Evolutionary conservation across 2,888 invertebrate genomes (phyloP).

Genomic region (Auanema sp.): DNA sequence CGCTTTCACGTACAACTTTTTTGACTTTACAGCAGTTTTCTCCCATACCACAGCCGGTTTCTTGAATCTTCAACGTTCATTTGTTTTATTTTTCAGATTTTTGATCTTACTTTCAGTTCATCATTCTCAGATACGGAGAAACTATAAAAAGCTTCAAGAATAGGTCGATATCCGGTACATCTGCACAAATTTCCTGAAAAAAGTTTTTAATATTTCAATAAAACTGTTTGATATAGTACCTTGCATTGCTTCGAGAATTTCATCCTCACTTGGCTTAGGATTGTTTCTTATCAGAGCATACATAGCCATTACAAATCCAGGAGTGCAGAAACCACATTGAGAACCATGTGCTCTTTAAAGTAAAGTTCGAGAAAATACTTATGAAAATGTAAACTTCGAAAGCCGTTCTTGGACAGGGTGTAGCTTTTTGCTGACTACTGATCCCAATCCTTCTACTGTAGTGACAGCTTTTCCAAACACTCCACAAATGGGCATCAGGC

Average conservation of each 20-base stretch:
- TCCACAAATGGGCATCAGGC: conserved; percentile 82
- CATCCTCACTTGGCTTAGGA: conserved; percentile 70
- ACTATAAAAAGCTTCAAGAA: conserved; percentile 81
- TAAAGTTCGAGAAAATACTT: background rate
- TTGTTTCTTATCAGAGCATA: conserved; percentile 80
- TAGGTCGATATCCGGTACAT: conserved; percentile 89
- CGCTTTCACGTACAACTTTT: conserved; percentile 2
- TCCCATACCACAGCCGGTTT: conserved; percentile 50
- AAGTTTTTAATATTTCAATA: background rate
- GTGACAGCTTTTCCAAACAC: conserved; percentile 86
- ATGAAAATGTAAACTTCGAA: conserved; percentile 41
- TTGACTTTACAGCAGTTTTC: conserved; percentile 54
- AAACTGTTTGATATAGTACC: conserved; percentile 27
- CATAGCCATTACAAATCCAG: conserved; percentile 97
- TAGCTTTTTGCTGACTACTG: conserved; percentile 73
- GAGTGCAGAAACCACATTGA: conserved; percentile 93
- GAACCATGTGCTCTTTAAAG: conserved; percentile 77
- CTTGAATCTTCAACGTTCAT: background rate
- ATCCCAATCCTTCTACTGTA: conserved; percentile 90
- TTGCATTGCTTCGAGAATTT: conserved; percentile 57
- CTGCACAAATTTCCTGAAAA: conserved; percentile 77
- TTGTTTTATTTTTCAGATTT: background rate
- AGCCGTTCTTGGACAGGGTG: conserved; percentile 77
- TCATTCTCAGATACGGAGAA: conserved; percentile 47
- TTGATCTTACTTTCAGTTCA: conserved; percentile 31